Conservation (phyloP, 2,797 vertebrate species). For the Siniperca obscura region DNA sequence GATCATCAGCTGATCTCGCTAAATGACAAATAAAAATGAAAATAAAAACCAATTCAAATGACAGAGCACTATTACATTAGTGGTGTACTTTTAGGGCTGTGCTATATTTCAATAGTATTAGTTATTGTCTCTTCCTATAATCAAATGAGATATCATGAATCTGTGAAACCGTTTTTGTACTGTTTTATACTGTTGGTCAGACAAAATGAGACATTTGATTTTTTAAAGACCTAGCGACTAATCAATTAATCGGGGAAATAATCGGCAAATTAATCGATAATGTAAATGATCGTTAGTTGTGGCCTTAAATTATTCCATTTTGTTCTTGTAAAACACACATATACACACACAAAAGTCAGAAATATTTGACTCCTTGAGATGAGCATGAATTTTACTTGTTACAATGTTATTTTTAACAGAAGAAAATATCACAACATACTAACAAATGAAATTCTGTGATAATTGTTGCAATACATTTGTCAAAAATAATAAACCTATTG, state of each 20-base stretch:
- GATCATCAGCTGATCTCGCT: not conserved
- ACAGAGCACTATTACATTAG: too few species aligned
- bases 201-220: not conserved
- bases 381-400: not conserved
- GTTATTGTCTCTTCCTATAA: not conserved
- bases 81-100: too few species aligned
- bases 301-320: not conserved
- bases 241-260: not conserved
- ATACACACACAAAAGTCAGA: not conserved
- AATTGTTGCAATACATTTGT: not conserved
- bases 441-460: not conserved
- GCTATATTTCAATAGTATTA: too few species aligned
- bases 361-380: not conserved
- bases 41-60: not conserved
- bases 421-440: not conserved
- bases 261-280: not conserved
- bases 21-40: not conserved
- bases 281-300: not conserved
- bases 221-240: not conserved
- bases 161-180: not conserved
- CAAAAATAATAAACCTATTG: too few species aligned
- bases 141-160: constrained; percentile 2
- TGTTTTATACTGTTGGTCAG: not conserved
- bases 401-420: not conserved
- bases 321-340: not conserved